phyloP scores from a whole-genome alignment of 2,888 invertebrate species.

The Pseudococcus jackbeardsleyi region DNA sequence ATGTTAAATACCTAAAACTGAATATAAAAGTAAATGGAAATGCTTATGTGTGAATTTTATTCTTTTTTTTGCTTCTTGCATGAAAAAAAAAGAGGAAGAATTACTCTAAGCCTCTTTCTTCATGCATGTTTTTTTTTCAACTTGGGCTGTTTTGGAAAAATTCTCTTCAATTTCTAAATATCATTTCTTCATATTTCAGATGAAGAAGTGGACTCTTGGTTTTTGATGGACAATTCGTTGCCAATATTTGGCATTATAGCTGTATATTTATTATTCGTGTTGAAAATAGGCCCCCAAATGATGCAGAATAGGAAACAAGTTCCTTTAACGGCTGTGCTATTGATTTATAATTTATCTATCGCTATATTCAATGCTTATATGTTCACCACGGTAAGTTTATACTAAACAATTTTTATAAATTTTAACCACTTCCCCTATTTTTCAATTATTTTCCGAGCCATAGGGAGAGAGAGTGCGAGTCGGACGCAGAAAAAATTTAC shows the following conservation, averaged over 20 bases:
- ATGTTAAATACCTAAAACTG: too few relatives aligned
- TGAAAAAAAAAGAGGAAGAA: too few relatives aligned
- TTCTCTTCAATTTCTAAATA: conserved; percentile 67
- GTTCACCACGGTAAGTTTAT: conserved; percentile 70
- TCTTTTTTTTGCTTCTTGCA: conserved; percentile 74
- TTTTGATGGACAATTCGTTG: conserved; percentile 77
- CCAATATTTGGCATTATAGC: conserved; percentile 74
- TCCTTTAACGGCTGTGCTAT: conserved; percentile 70
- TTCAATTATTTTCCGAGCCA: too few relatives aligned
- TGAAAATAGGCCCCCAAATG: conserved; percentile 79
- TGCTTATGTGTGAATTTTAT: too few relatives aligned
- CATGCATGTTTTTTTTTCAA: too few relatives aligned
- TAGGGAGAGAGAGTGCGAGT: too few relatives aligned
- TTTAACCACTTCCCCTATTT: too few relatives aligned
- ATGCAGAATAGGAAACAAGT: conserved; percentile 73
- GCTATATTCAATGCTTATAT: conserved; percentile 87
- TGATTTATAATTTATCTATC: conserved; percentile 86
- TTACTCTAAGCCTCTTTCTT: too few relatives aligned
- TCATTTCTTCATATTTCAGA: conserved; percentile 72
- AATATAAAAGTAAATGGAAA: too few relatives aligned
- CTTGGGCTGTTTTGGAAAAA: too few relatives aligned
- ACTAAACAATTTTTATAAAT: too few relatives aligned
- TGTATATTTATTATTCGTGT: conserved; percentile 79
- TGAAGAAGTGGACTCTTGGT: conserved; percentile 77
- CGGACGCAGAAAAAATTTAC: too few relatives aligned